Evolutionary conservation across 1,140 invertebrate genomes (phyloP).

Genomic region (Phymorhynchus buccinoides): DNA sequence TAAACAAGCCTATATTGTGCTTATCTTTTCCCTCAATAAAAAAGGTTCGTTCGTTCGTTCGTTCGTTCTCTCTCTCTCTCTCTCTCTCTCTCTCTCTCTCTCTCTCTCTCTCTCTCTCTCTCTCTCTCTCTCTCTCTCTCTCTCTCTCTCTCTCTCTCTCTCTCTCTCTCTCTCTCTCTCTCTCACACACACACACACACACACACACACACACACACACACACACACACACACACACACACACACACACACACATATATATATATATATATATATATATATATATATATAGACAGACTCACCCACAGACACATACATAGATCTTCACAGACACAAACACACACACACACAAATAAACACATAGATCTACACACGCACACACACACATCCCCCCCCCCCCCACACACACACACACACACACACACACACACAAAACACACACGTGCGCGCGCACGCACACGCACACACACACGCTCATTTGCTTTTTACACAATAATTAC

Average conservation of each 20-base stretch:
- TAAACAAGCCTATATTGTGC: too few relatives aligned
- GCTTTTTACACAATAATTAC: neutral
- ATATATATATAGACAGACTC: neutral
- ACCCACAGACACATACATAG: neutral
- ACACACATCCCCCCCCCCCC: neutral
- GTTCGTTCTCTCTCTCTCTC: too few relatives aligned
- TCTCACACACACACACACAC: neutral
- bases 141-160: too few relatives aligned
- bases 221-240: neutral
- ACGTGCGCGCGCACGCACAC: neutral
- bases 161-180: too few relatives aligned
- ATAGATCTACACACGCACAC: neutral
- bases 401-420: neutral
- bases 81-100: too few relatives aligned
- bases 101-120: too few relatives aligned
- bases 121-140: too few relatives aligned
- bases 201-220: neutral
- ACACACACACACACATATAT: constrained; percentile 1
- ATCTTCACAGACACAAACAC: neutral
- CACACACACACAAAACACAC: neutral
- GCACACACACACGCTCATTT: neutral
- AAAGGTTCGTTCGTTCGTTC: too few relatives aligned
- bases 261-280: neutral
- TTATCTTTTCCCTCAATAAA: too few relatives aligned
- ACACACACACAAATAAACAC: neutral